A percentile compares a stretch with the other conserved stretches of the same genome.
phyloP scores from a whole-genome alignment of 2,113 vertebrate genomes.

The Thunnus maccoyii region DNA sequence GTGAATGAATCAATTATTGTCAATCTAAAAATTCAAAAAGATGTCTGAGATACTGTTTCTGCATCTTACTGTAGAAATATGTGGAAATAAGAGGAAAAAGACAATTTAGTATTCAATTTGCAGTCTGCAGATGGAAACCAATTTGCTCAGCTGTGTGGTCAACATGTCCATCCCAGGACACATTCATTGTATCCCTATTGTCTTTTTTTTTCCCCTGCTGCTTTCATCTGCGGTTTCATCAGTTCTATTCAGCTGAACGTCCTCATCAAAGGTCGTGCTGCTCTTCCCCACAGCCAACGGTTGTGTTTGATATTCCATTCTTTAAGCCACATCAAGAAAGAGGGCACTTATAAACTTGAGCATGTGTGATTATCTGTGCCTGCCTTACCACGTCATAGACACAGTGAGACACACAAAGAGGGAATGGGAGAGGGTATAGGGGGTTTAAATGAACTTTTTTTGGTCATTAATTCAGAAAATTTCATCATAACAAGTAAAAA shows the following conservation, averaged over 20 bases:
- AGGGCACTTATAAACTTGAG: slow-evolving; percentile 63
- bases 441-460: slow-evolving; percentile 10
- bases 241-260: slow-evolving; percentile 34
- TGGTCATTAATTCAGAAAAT: background rate
- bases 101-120: background rate
- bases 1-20: background rate
- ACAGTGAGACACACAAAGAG: background rate
- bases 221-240: slow-evolving; percentile 56
- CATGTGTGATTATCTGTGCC: slow-evolving; percentile 48
- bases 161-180: slow-evolving; percentile 12
- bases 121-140: background rate
- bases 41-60: background rate
- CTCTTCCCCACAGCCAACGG: slow-evolving; percentile 45
- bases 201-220: slow-evolving; percentile 8
- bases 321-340: slow-evolving; percentile 58
- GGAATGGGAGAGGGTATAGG: background rate
- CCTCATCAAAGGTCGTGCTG: slow-evolving; percentile 72
- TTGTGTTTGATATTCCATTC: slow-evolving; percentile 70
- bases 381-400: background rate
- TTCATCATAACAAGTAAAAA: background rate
- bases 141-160: slow-evolving; percentile 35
- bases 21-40: background rate
- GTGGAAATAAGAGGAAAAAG: background rate
- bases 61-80: background rate
- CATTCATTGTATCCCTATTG: slow-evolving; percentile 40